Conservation (phyloP, 2,797 vertebrate species). For the Petrocephalus sullivani region DNA sequence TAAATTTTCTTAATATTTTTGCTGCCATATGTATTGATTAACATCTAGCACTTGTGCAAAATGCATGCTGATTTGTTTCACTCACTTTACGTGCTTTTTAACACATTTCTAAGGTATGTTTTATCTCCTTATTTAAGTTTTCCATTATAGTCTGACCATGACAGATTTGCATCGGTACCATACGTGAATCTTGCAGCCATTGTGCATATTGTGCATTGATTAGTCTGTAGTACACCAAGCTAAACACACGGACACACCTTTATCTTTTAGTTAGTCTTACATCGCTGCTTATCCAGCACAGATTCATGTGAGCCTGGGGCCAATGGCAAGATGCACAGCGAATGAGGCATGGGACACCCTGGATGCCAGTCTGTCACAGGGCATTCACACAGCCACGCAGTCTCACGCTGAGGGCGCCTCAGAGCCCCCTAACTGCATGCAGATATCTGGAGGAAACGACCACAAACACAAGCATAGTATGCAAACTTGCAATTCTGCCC, state of each 20-base stretch:
- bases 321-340: not conserved
- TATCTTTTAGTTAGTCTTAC: not conserved
- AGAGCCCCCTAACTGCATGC: not conserved
- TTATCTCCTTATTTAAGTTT: not conserved
- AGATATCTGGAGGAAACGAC: not conserved
- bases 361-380: not conserved
- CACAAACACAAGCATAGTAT: not conserved
- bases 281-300: not conserved
- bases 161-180: not conserved
- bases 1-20: not conserved
- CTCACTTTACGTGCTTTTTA: not conserved
- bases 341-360: not conserved
- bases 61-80: not conserved
- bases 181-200: not conserved
- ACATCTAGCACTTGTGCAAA: not conserved
- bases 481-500: not conserved
- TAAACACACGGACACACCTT: not conserved
- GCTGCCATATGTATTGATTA: not conserved
- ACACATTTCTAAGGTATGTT: not conserved
- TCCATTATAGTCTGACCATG: not conserved
- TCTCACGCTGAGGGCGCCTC: not conserved
- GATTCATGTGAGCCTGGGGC: not conserved
- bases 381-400: not conserved
- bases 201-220: not conserved
- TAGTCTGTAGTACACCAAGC: not conserved